Evolutionary conservation across 2,113 vertebrate species (phyloP).

Genomic region (Ondatra zibethicus): DNA sequence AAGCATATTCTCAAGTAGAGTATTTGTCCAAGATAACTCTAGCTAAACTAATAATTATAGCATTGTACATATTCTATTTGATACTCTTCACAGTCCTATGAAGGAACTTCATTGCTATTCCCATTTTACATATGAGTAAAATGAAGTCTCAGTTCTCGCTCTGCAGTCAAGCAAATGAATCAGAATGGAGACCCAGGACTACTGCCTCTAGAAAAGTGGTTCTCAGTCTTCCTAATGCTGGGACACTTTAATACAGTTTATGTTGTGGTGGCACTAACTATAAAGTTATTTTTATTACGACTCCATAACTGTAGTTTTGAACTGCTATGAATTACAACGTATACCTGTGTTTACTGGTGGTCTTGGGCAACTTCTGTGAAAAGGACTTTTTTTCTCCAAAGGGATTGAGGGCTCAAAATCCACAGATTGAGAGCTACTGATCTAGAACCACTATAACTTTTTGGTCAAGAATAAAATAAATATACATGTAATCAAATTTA

Average conservation of each 20-base stretch:
- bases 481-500: neutral
- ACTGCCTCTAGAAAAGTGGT: neutral
- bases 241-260: neutral
- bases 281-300: neutral
- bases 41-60: neutral
- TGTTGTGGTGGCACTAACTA: too few species aligned
- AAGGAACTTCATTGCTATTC: neutral
- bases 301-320: neutral
- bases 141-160: neutral
- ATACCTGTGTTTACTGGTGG: neutral
- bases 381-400: neutral
- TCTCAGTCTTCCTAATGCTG: neutral
- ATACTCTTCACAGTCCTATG: neutral
- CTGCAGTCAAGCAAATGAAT: neutral
- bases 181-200: neutral
- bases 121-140: neutral
- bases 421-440: neutral
- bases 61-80: neutral
- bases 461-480: conserved; percentile 13
- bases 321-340: neutral
- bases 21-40: neutral
- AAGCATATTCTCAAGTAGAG: neutral
- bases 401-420: neutral
- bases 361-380: neutral
- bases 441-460: neutral